Evolutionary conservation across 2,888 invertebrate genomes (phyloP), one percentile per base, ranked within the genome.

Genomic region (Ormyrus nitidulus): DNA sequence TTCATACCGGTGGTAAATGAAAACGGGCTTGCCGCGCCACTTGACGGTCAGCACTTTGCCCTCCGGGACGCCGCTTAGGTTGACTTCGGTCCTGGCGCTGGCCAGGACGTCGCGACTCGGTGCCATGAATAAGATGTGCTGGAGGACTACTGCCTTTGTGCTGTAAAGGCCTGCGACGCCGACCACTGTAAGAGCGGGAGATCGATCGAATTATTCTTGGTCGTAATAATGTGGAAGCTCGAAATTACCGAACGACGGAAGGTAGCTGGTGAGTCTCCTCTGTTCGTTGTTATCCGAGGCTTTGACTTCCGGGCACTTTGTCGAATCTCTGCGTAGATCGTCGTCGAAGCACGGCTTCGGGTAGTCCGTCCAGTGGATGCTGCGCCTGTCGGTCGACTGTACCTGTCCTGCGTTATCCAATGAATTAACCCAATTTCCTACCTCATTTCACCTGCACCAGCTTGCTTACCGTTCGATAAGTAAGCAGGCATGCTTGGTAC

Each of bases 11-110:
- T 94, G 94, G 85, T 94, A 94, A 65, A 97, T 91, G 88, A 96
- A 97, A 71, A 97, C 91, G 0, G 97, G 97, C 88, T 96, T 97
- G 76, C 95, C 95, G 85, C 95, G 92, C 96, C 96, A 97, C 89
- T 96, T 96, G 85, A 94, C 92, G 0, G 94, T 92, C 72, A 91
- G 86, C 79, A 92, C 93, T 83, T 92, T 92, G 44, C 95, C 96
- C 85, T 94, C 94, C 0, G 93, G 92, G 78, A 97, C 93, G 82
- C 93, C 94, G 7, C 88, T 88, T 59, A 97, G 90, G 82, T 95
- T 94, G 56, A 97, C 92, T 92, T 97, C 96, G 81, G 95, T 93
- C 83, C 94, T 92, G n/a, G 96, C 94, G 86, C 95, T 80, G 2
- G 96, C 96, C 64, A 96, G 87, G 5, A 96, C 94, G 86, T 96